Percentiles rank a stretch among this genome's conserved stretches.
Evolutionary conservation across 2,113 vertebrate genomes (phyloP).

Genomic region (Platysteira castanea): DNA sequence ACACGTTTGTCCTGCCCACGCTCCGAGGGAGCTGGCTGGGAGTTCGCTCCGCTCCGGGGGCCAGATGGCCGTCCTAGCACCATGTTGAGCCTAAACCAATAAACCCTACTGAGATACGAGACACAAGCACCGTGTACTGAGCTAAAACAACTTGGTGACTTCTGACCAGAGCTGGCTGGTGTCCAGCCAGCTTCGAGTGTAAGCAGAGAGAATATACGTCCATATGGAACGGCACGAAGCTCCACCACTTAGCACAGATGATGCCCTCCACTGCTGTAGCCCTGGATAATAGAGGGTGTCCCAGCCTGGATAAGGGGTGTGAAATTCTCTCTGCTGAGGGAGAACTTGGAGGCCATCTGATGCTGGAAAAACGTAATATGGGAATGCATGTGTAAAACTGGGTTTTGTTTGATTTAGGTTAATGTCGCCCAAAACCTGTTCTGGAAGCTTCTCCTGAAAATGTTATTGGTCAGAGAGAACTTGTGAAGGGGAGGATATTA

Average conservation of each 20-base stretch:
- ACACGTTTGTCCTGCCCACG: background rate
- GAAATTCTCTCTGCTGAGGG: slow-evolving; percentile 6
- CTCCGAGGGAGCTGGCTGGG: background rate
- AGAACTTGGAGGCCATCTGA: slow-evolving; percentile 12
- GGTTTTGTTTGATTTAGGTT: background rate
- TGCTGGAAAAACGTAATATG: background rate
- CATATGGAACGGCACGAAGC: slow-evolving; percentile 50
- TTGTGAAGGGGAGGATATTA: background rate
- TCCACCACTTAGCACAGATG: slow-evolving; percentile 6
- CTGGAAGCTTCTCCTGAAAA: background rate
- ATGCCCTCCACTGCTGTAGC: slow-evolving; percentile 38
- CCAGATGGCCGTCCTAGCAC: slow-evolving; percentile 35
- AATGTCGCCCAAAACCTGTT: background rate
- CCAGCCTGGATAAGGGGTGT: background rate
- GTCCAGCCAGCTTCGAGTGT: slow-evolving; percentile 40
- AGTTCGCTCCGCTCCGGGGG: background rate
- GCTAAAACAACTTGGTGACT: slow-evolving; percentile 59
- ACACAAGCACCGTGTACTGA: slow-evolving; percentile 1
- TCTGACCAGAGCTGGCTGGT: slow-evolving; percentile 56
- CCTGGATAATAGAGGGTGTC: slow-evolving; percentile 8
- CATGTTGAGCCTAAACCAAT: background rate
- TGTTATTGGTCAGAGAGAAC: background rate
- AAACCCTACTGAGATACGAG: slow-evolving; percentile 26
- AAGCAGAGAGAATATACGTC: background rate
- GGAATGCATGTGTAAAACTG: background rate